Evolutionary conservation across 2,113 vertebrate species (phyloP).

Genomic region (Delphinus delphis): DNA sequence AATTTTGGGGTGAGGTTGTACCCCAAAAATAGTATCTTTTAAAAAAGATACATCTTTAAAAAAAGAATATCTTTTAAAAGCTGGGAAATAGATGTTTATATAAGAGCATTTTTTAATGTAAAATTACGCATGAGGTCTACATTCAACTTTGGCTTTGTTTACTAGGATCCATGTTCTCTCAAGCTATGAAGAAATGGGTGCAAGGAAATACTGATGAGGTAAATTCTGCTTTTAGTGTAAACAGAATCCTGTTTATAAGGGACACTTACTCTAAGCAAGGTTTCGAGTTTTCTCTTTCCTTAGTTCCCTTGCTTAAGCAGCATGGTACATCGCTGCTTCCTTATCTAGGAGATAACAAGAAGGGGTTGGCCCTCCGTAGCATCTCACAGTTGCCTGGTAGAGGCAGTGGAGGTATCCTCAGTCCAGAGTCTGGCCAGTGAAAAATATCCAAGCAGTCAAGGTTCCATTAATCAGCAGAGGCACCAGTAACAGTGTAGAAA

Average conservation of each 20-base stretch:
- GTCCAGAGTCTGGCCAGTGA: not conserved
- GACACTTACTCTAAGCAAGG: not conserved
- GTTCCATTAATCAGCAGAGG: not conserved
- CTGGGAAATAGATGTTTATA: not conserved
- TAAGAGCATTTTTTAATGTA: slow-evolving; percentile 39
- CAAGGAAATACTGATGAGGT: slow-evolving; percentile 94
- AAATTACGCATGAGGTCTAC: not conserved
- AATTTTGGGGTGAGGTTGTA: not conserved
- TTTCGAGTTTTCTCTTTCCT: not conserved
- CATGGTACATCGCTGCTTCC: not conserved
- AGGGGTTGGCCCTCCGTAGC: not conserved
- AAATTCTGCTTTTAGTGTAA: slow-evolving; percentile 21
- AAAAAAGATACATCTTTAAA: not conserved
- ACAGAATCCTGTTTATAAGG: not conserved
- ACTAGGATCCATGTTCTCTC: slow-evolving; percentile 93
- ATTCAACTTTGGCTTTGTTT: slow-evolving; percentile 58
- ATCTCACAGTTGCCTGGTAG: not conserved
- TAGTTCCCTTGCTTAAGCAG: not conserved
- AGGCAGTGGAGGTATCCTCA: not conserved
- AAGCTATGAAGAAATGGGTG: slow-evolving; percentile 96
- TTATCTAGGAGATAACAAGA: not conserved
- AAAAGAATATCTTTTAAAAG: not conserved
- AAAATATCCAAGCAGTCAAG: not conserved
- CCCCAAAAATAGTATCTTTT: not conserved
- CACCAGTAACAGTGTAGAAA: not conserved